Conservation (phyloP, 2,888 invertebrate species). For the Podabrus alpinus region DNA sequence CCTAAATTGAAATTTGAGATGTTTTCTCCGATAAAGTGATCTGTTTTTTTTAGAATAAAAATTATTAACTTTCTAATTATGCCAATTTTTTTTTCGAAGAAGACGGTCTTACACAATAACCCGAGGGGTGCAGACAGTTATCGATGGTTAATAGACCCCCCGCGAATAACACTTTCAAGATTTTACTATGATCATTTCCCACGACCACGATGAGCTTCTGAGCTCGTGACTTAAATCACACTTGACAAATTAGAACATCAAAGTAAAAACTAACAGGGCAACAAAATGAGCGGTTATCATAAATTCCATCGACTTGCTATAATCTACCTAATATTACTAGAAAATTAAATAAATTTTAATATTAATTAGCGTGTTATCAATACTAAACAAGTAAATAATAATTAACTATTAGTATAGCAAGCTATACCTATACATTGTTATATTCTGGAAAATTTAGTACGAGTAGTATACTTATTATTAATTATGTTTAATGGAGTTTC, state of each 20-base stretch:
- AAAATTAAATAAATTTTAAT: not conserved
- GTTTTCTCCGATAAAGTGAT: no score
- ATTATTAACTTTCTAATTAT: not conserved
- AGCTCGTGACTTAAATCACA: conserved; percentile 37
- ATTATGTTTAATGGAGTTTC: not conserved
- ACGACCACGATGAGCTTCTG: conserved; percentile 33
- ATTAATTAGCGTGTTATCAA: conserved; percentile 11
- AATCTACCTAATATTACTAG: no score
- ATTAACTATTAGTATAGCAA: no score
- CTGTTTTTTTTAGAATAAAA: not conserved
- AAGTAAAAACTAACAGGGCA: not conserved
- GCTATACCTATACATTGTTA: conserved; percentile 27
- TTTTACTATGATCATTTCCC: conserved; percentile 42
- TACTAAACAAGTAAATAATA: conserved; percentile 34
- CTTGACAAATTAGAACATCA: conserved; percentile 37
- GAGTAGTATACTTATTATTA: not conserved
- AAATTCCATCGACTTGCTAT: not conserved
- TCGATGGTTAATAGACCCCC: conserved; percentile 44
- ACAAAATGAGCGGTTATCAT: not conserved
- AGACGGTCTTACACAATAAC: not conserved
- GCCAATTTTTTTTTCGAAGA: not conserved
- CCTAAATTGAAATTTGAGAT: no score
- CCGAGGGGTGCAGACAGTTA: conserved; percentile 41
- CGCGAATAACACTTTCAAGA: conserved; percentile 29
- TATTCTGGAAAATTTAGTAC: conserved; percentile 12